Conservation (phyloP, 2,888 invertebrate species). For the Pogonocherus hispidulus region DNA sequence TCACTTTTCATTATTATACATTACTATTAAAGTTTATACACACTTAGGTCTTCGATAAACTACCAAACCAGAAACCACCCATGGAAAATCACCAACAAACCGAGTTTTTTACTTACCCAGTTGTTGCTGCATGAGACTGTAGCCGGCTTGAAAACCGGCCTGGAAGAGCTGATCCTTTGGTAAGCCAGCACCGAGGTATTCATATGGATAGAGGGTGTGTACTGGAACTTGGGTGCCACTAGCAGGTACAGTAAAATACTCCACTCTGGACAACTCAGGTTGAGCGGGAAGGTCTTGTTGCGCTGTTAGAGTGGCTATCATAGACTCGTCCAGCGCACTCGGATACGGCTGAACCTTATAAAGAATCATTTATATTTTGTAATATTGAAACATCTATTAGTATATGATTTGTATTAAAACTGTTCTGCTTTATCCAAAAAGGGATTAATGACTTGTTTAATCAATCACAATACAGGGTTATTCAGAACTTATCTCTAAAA, state of each 20-base stretch:
- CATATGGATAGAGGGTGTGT: conserved; percentile 66
- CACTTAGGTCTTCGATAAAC: background rate
- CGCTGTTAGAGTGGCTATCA: conserved; percentile 66
- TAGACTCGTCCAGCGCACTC: conserved; percentile 65
- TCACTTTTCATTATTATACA: background rate
- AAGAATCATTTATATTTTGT: too few relatives aligned
- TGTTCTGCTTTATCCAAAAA: too few relatives aligned
- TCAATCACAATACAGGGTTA: too few relatives aligned
- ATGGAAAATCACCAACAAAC: conserved; percentile 10
- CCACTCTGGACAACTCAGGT: conserved; percentile 67
- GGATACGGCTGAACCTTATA: conserved; percentile 65
- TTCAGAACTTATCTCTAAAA: too few relatives aligned
- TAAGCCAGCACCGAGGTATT: conserved; percentile 68
- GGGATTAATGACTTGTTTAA: too few relatives aligned
- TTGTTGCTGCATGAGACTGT: conserved; percentile 66
- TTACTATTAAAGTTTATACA: conserved; percentile 11
- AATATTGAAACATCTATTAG: too few relatives aligned
- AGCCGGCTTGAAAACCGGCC: conserved; percentile 68
- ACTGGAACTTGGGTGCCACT: conserved; percentile 63
- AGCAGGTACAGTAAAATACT: conserved; percentile 69
- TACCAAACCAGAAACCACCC: conserved; percentile 26
- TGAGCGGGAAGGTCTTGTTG: conserved; percentile 61
- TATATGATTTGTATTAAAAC: too few relatives aligned
- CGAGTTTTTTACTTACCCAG: conserved; percentile 55
- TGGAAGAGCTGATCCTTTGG: conserved; percentile 64